Evolutionary conservation across 2,113 vertebrate genomes (phyloP), one percentile per base, ranked within the genome.

Genomic region (Pristiophorus japonicus): DNA sequence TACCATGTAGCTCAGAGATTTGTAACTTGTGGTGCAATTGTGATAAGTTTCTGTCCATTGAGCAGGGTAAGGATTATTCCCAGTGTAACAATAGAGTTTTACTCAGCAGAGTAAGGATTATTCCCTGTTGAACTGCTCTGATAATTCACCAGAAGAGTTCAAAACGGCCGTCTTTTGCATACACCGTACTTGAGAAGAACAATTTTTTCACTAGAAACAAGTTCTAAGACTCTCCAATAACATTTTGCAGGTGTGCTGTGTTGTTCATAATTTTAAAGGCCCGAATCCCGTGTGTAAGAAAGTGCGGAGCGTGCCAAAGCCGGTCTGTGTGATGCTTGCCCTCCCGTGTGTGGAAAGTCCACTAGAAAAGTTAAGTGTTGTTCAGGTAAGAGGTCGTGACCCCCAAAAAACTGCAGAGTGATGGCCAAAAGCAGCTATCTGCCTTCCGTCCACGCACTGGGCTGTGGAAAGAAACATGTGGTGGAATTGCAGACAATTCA

Each of bases 291-390:
- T 70, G 22, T 51, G 42, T 42, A 94, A 94, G 95, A 45, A 91
- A 84, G 94, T 96, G 70, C 95, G 96, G 95, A 16, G 55, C 81
- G 98, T 98, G 93, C 97, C 97, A 20, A 67, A 66, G 24, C 81
- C 97, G 51, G 96, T 97, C 59, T 97, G 97, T 65, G 96, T 97
- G 96, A 97, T 98, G 85, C 96, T 98, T 95, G 97, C 96, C 78
- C 96, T 98, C 96, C 97, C 98, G 91, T 97, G 98, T 2, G 96
- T 98, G 96, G 98, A 98, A 96, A 98, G 97, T 97, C 98, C 98
- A 98, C 98, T 98, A 95, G 98, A 99, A 98, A 99, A 99, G 98
- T 98, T 99, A 98, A 98, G 98, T 98, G 97, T 98, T 96, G 97
- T 97, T 97, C 98, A 99, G 98, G 98, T 99, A 98, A 98, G 98